Conservation (phyloP, 2,113 vertebrate genomes). For the Chamaea fasciata region DNA sequence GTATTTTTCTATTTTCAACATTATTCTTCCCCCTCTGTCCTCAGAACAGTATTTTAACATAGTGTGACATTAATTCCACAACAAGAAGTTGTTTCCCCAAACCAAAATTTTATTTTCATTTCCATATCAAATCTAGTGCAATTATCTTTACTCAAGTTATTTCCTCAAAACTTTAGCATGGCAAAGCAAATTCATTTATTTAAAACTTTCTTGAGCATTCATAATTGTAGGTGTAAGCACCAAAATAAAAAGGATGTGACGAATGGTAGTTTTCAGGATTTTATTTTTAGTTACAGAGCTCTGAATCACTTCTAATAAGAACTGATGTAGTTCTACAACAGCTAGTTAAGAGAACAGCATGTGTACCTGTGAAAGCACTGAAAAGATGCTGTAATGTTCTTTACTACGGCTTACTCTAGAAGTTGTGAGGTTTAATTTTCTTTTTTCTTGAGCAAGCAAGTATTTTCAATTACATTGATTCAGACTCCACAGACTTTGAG, state of each 20-base stretch:
- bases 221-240: background rate
- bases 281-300: background rate
- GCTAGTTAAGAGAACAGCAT: background rate
- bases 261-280: background rate
- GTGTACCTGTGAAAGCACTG: background rate
- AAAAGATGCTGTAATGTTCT: background rate
- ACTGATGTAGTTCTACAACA: rapidly evolving
- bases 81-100: rapidly evolving
- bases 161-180: background rate
- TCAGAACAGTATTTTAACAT: background rate
- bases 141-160: background rate
- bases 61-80: background rate
- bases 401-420: background rate
- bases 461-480: background rate
- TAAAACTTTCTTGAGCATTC: background rate
- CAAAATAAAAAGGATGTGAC: background rate
- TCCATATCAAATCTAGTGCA: background rate
- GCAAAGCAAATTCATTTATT: background rate
- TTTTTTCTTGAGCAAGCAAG: background rate
- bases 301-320: background rate
- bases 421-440: background rate
- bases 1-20: background rate
- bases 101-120: background rate
- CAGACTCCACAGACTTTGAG: background rate
- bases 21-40: background rate